phyloP scores from a whole-genome alignment of 2,888 invertebrate species.

The Papilio demoleus region DNA sequence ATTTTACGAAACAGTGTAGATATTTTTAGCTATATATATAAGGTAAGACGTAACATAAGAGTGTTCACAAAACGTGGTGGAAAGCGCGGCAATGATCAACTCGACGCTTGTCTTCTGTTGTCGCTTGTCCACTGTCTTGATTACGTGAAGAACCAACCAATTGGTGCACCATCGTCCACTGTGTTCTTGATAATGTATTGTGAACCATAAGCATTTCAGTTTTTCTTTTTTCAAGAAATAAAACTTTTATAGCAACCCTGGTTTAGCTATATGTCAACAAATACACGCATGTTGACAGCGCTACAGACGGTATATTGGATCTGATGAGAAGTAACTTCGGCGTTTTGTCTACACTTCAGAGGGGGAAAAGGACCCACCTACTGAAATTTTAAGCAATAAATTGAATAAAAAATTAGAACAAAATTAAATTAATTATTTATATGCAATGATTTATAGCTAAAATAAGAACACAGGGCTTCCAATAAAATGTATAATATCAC shows the following conservation, averaged over 20 bases:
- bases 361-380: conserved; percentile 16
- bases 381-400: neutral
- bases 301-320: conserved; percentile 52
- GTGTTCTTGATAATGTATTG: too few relatives aligned
- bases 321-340: conserved; percentile 48
- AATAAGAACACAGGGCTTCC: too few relatives aligned
- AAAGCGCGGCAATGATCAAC: too few relatives aligned
- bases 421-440: neutral
- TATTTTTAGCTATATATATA: neutral
- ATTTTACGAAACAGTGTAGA: too few relatives aligned
- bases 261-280: conserved; percentile 48
- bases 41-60: neutral
- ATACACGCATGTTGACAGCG: conserved; percentile 49
- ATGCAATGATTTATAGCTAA: neutral
- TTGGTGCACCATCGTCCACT: too few relatives aligned
- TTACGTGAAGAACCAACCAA: too few relatives aligned
- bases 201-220: too few relatives aligned
- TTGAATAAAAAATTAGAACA: neutral
- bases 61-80: neutral
- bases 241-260: conserved; percentile 31
- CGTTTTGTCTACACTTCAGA: conserved; percentile 31
- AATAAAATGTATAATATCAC: too few relatives aligned
- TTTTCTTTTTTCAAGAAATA: too few relatives aligned
- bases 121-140: too few relatives aligned
- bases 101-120: too few relatives aligned